These are phyloP conservation scores for Penaeus indicus DNA, from an alignment of 1,140 invertebrate genomes.

Conservation along the genomic window DNA sequence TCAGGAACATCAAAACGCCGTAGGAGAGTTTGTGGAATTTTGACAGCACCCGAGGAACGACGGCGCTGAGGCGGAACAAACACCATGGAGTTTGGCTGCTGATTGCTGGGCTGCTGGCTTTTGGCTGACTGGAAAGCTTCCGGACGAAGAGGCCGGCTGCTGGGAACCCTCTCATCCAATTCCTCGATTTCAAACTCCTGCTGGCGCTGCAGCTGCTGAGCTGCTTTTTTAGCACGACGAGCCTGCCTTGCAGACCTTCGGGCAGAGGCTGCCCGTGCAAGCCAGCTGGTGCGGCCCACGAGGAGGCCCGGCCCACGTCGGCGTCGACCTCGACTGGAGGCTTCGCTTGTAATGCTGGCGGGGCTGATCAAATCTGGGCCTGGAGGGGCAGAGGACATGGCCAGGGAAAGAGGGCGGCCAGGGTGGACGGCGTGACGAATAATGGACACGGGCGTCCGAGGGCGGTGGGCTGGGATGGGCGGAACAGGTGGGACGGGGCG, in stretches of 20 bases:
- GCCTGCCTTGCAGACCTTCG: slow-evolving; percentile 54
- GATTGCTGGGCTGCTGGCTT: not conserved
- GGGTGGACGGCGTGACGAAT: slow-evolving; percentile 60
- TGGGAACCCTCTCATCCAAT: slow-evolving; percentile 45
- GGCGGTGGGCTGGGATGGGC: slow-evolving; percentile 62
- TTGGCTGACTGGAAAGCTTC: slow-evolving; percentile 40
- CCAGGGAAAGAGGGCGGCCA: slow-evolving; percentile 61
- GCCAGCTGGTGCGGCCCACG: slow-evolving; percentile 61
- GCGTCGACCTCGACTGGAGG: slow-evolving; percentile 57
- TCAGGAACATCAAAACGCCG: slow-evolving; percentile 51
- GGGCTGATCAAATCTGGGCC: slow-evolving; percentile 64
- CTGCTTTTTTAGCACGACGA: slow-evolving; percentile 51
- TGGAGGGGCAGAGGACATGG: slow-evolving; percentile 54
- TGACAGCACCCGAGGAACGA: slow-evolving; percentile 53
- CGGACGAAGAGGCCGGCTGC: slow-evolving; percentile 32
- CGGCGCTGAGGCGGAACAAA: slow-evolving; percentile 66
- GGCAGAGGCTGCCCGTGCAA: slow-evolving; percentile 52
- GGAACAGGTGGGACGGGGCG: slow-evolving; percentile 58
- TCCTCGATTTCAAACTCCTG: slow-evolving; percentile 36
- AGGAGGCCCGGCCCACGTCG: slow-evolving; percentile 59
- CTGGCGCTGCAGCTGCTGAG: slow-evolving; percentile 38
- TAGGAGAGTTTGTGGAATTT: slow-evolving; percentile 54
- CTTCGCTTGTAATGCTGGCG: slow-evolving; percentile 64
- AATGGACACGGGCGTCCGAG: slow-evolving; percentile 62
- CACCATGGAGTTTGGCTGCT: slow-evolving; percentile 48